phyloP scores from a whole-genome alignment of 2,888 invertebrate genomes.

The Nesidiocoris tenuis region DNA sequence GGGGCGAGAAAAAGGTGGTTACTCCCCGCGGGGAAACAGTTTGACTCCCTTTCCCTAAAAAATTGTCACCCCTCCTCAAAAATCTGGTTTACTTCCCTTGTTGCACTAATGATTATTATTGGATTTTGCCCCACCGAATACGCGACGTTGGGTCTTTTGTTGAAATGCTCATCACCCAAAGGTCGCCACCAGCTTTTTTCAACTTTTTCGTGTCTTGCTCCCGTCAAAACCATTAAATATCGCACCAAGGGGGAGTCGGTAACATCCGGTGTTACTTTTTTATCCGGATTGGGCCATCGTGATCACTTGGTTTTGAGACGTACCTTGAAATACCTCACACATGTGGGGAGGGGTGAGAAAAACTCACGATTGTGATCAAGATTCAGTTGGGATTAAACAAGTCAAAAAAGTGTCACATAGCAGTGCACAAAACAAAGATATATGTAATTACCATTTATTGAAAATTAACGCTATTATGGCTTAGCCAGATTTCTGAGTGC shows the following conservation, averaged over 20 bases:
- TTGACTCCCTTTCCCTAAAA: neutral
- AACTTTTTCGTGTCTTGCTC: neutral
- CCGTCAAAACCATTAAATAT: neutral
- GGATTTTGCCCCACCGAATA: neutral
- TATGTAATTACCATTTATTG: no score
- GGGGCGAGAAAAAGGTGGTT: neutral
- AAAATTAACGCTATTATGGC: no score
- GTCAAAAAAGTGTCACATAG: no score
- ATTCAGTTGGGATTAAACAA: no score
- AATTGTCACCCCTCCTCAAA: neutral
- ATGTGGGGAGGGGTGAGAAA: no score
- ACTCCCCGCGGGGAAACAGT: neutral
- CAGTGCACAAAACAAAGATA: no score
- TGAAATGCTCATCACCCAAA: neutral
- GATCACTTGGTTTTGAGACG: no score
- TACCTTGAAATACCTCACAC: no score
- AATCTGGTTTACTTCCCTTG: neutral
- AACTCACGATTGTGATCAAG: no score
- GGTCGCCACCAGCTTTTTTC: neutral
- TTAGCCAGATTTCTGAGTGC: no score
- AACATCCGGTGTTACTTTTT: no score
- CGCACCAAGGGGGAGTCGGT: neutral
- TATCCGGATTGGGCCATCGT: no score
- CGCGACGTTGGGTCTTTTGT: neutral
- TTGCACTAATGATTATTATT: neutral